phyloP scores from a whole-genome alignment of 2,888 invertebrate genomes.

The Sphinx pinastri region DNA sequence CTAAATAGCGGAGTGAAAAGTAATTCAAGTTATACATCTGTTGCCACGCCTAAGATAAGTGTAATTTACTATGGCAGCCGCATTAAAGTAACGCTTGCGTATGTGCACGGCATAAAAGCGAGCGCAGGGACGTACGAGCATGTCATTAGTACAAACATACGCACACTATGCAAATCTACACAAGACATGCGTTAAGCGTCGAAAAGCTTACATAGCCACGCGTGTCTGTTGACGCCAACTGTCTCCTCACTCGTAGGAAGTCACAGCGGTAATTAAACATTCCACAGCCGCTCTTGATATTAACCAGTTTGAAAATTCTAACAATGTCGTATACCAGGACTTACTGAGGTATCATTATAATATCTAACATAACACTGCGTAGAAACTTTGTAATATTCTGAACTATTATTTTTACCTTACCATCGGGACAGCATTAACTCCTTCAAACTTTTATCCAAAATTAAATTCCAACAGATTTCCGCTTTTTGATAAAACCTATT shows the following conservation, averaged over 20 bases:
- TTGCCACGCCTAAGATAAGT: slow-evolving; percentile 7
- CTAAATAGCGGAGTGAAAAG: slow-evolving; percentile 5
- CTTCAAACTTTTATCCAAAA: too few species aligned
- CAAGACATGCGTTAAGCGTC: slow-evolving; percentile 32
- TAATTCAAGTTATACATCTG: not conserved
- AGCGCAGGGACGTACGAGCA: slow-evolving; percentile 7
- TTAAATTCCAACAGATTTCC: not conserved
- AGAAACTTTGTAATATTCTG: slow-evolving; percentile 9
- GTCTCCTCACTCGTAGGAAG: slow-evolving; percentile 55
- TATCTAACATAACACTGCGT: slow-evolving; percentile 27
- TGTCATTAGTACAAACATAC: slow-evolving; percentile 22
- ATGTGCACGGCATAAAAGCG: slow-evolving; percentile 19
- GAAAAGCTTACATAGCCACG: slow-evolving; percentile 36
- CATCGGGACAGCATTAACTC: not conserved
- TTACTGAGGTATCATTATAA: slow-evolving; percentile 56
- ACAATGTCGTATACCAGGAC: slow-evolving; percentile 68
- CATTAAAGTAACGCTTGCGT: slow-evolving; percentile 16
- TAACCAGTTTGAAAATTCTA: slow-evolving; percentile 76
- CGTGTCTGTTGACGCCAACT: slow-evolving; percentile 43
- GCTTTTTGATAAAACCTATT: not conserved
- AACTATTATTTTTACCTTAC: not conserved
- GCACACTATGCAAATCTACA: slow-evolving; percentile 23
- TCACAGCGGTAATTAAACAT: slow-evolving; percentile 77
- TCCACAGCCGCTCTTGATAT: slow-evolving; percentile 68
- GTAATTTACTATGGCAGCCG: slow-evolving; percentile 20